phyloP scores from a whole-genome alignment of 2,888 invertebrate species.

The Belgica antarctica region DNA sequence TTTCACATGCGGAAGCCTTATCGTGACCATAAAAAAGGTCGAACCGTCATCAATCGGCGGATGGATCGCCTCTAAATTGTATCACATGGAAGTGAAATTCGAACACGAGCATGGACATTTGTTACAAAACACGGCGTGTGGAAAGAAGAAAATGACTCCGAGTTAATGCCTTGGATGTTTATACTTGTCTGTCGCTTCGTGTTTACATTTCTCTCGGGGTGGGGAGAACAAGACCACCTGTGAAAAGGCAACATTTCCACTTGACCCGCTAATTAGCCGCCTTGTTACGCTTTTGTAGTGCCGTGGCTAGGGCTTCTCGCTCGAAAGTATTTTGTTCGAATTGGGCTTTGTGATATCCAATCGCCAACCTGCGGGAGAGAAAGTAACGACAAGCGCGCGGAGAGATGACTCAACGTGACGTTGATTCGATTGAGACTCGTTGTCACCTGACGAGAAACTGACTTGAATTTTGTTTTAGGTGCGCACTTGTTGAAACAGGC shows the following conservation, averaged over 20 bases:
- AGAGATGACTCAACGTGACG: neutral
- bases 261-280: neutral
- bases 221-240: neutral
- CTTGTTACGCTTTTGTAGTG: neutral
- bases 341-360: neutral
- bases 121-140: neutral
- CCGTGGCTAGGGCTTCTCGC: neutral
- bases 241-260: neutral
- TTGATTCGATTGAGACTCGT: slow-evolving; percentile 7
- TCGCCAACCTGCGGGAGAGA: neutral
- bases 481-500: too few relatives aligned
- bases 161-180: neutral
- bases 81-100: neutral
- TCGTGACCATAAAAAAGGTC: neutral
- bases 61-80: neutral
- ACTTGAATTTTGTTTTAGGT: too few relatives aligned
- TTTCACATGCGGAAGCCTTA: neutral
- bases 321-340: neutral
- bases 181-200: neutral
- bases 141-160: neutral
- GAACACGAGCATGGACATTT: neutral
- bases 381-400: neutral
- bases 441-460: slow-evolving; percentile 34
- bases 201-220: neutral
- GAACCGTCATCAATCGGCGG: neutral